Conservation (phyloP, 2,888 invertebrate species). For the Caradrina kadenii region DNA sequence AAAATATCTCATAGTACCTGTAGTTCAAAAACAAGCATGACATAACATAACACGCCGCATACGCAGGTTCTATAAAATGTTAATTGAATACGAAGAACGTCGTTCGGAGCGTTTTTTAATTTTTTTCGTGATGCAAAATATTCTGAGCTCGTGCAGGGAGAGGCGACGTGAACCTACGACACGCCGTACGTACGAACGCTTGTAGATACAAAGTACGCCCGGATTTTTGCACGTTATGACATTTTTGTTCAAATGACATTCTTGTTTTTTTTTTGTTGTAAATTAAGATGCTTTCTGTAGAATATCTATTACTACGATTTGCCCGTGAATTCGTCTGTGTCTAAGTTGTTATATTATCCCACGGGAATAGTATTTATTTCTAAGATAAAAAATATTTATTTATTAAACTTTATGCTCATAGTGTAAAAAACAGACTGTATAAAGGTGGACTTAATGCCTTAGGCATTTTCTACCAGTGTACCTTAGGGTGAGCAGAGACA, state of each 20-base stretch:
- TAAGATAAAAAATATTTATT: no score
- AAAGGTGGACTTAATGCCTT: no score
- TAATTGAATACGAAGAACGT: conserved; percentile 55
- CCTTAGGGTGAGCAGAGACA: no score
- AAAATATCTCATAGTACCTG: not conserved
- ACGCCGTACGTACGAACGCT: conserved; percentile 23
- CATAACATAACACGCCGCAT: conserved; percentile 7
- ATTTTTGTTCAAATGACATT: conserved; percentile 60
- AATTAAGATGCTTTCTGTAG: conserved; percentile 36
- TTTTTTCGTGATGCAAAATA: conserved; percentile 59
- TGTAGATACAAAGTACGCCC: conserved; percentile 18
- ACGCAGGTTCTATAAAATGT: conserved; percentile 38
- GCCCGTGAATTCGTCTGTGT: no score
- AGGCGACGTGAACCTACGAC: conserved; percentile 16
- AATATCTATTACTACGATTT: not conserved
- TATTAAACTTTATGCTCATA: no score
- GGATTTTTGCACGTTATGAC: conserved; percentile 54
- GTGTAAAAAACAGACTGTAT: no score
- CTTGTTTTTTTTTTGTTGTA: conserved; percentile 19
- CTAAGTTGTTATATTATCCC: no score
- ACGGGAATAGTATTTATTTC: no score
- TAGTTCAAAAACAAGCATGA: conserved; percentile 4
- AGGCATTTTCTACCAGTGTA: no score
- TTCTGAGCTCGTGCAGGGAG: conserved; percentile 47
- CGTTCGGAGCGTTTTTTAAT: conserved; percentile 46